Percentiles rank a stretch among this genome's conserved stretches.
These are phyloP conservation scores for Polia nebulosa DNA, from an alignment of 2,888 invertebrate species.

Conservation along the genomic window DNA sequence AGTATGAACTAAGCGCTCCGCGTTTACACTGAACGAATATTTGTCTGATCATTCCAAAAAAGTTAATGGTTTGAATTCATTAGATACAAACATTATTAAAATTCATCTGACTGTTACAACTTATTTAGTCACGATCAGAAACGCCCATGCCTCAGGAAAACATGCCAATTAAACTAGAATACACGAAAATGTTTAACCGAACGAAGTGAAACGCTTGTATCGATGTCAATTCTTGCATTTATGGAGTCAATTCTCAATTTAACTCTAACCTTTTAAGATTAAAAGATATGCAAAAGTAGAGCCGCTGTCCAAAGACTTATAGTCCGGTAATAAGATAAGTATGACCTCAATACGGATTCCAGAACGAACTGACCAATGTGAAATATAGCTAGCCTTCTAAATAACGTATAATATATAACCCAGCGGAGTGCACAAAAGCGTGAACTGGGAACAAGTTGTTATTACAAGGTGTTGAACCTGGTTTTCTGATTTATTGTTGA, in stretches of 20 bases:
- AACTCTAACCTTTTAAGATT: slow-evolving; percentile 67
- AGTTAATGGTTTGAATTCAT: slow-evolving; percentile 27
- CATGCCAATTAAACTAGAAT: slow-evolving; percentile 31
- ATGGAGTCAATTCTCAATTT: slow-evolving; percentile 63
- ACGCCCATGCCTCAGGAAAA: slow-evolving; percentile 24
- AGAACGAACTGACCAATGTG: slow-evolving; percentile 77
- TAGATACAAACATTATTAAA: slow-evolving; percentile 32
- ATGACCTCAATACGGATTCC: slow-evolving; percentile 79
- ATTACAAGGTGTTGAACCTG: slow-evolving; percentile 87
- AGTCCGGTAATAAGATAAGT: slow-evolving; percentile 78
- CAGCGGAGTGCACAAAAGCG: slow-evolving; percentile 72
- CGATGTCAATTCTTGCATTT: slow-evolving; percentile 45
- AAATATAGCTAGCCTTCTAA: slow-evolving; percentile 80
- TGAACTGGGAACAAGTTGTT: slow-evolving; percentile 81
- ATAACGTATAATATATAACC: slow-evolving; percentile 81
- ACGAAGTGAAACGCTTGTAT: slow-evolving; percentile 29
- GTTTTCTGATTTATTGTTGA: slow-evolving; percentile 86
- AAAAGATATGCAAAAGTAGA: slow-evolving; percentile 75
- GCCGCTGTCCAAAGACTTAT: slow-evolving; percentile 72
- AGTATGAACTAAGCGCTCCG: slow-evolving; percentile 78
- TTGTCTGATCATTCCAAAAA: slow-evolving; percentile 64
- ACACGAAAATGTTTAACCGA: slow-evolving; percentile 29
- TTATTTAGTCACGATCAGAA: slow-evolving; percentile 34
- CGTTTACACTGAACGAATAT: slow-evolving; percentile 73
- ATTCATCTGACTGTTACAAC: slow-evolving; percentile 37